Conservation (phyloP, 2,888 invertebrate species). For the Drosophila atroscutellata region DNA sequence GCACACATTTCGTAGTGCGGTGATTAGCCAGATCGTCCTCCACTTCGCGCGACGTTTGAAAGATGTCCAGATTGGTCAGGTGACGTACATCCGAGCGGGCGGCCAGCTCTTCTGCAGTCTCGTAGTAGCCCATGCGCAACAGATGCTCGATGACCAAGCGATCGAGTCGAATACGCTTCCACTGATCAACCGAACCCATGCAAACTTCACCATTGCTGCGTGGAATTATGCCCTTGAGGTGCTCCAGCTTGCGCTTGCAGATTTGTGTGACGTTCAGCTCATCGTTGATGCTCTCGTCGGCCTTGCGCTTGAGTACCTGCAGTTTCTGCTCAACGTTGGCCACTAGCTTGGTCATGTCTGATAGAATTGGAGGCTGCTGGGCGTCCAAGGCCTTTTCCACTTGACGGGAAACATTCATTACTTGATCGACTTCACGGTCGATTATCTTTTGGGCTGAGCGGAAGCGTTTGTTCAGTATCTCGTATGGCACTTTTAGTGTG, state of each 20-base stretch:
- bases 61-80: conserved; percentile 96
- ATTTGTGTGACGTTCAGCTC: conserved; percentile 95
- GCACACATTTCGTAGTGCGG: conserved; percentile 94
- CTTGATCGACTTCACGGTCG: conserved; percentile 96
- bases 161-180: conserved; percentile 88
- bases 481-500: conserved; percentile 98
- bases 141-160: conserved; percentile 99
- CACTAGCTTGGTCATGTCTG: conserved; percentile 92
- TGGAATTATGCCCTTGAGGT: conserved; percentile 87
- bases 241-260: conserved; percentile 96
- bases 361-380: conserved; percentile 85
- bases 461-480: conserved; percentile 98
- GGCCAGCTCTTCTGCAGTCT: conserved; percentile 95
- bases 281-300: conserved; percentile 96
- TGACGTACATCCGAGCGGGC: conserved; percentile 92
- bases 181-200: conserved; percentile 83
- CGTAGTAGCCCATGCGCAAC: conserved; percentile 97
- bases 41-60: conserved; percentile 92
- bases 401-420: conserved; percentile 90
- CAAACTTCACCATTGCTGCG: conserved; percentile 78
- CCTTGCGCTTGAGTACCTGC: conserved; percentile 95
- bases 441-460: conserved; percentile 97
- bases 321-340: conserved; percentile 96
- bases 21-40: conserved; percentile 93
- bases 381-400: conserved; percentile 86